Evolutionary conservation across 2,113 vertebrate species (phyloP).

Genomic region (Podarcis muralis): DNA sequence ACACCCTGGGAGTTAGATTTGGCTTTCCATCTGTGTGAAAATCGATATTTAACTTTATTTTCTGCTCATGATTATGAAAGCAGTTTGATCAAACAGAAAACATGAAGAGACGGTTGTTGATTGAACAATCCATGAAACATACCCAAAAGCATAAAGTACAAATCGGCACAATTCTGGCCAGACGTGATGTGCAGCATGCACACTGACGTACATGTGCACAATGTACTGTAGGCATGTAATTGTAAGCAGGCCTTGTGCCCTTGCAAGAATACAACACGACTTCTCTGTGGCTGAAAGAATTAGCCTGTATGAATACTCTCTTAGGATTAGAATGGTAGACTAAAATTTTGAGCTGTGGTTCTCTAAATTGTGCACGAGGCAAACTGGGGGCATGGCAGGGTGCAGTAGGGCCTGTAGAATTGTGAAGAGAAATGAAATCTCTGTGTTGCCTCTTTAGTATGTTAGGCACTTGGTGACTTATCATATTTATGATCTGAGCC

Average conservation of each 20-base stretch:
- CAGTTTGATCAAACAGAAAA: not conserved
- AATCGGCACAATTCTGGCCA: not conserved
- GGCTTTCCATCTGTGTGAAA: not conserved
- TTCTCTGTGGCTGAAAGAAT: not conserved
- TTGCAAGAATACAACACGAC: not conserved
- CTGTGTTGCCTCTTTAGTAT: not conserved
- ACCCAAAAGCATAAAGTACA: not conserved
- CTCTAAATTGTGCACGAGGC: not conserved
- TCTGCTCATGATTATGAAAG: not conserved
- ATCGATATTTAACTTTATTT: not conserved
- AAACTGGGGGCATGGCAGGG: not conserved
- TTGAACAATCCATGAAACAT: conserved; percentile 4
- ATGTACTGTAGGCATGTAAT: not conserved
- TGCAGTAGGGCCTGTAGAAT: not conserved
- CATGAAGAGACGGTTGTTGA: not conserved
- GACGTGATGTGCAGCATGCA: not conserved
- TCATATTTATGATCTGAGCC: not conserved
- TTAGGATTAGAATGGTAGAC: not conserved
- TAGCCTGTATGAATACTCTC: not conserved
- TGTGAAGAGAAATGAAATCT: not conserved
- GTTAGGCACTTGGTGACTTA: not conserved
- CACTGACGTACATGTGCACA: not conserved
- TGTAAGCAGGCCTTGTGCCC: no score
- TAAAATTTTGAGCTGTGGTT: not conserved
- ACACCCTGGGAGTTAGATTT: not conserved